Base-by-base conservation (phyloP, 2,113 vertebrate genomes). In the Acrocephalus kingi region DNA sequence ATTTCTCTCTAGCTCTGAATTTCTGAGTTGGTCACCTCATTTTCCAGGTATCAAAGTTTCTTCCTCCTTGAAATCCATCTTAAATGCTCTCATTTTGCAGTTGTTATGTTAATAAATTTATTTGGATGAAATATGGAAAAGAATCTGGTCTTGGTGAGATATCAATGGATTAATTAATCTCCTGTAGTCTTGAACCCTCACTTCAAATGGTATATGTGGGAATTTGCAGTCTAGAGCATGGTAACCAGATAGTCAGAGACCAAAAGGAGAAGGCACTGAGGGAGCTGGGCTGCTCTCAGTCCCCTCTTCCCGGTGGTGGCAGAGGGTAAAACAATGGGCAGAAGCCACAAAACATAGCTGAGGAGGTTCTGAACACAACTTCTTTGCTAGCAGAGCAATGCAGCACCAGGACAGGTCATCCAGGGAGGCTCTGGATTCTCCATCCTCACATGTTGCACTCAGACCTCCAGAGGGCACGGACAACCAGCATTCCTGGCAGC, bases 351-450 rank as follows among this genome's bases (percentile, higher is more conserved):
- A 81, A 37, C 4, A 4, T 6, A 25, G 4, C 2, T 48, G 27
- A 11, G 8, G 5, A 79, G 6, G 24, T 61, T 89, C 10, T 45
- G 45, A 79, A 52, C 21, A 52, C 33, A 66, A 30, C 5, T 81
- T 52, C 45, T 75, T 35, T 35, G 15, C 28, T 15, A 27, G 35
- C 19, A 82, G 43, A 78, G 62, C 5, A 6, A 3, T 18, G 35
- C 13, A 52, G 3, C 23, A 19, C 5, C 0, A 8, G 13, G 15
- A 37, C 13, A 41, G 13, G 20, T 35, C 6, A 21, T 3, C 5
- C 28, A 39, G 30, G 17, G 10, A 45, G 9, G 37, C 25, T 74
- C 14, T 48, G 73, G 61, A 13, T 48, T 72, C 48, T 59, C 35
- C 33, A 31, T 45, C 49, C 15, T 52, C 45, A 13, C 3, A 0